Base-by-base conservation (phyloP, 2,113 vertebrate genomes). In the Mormyrus lacerda region DNA sequence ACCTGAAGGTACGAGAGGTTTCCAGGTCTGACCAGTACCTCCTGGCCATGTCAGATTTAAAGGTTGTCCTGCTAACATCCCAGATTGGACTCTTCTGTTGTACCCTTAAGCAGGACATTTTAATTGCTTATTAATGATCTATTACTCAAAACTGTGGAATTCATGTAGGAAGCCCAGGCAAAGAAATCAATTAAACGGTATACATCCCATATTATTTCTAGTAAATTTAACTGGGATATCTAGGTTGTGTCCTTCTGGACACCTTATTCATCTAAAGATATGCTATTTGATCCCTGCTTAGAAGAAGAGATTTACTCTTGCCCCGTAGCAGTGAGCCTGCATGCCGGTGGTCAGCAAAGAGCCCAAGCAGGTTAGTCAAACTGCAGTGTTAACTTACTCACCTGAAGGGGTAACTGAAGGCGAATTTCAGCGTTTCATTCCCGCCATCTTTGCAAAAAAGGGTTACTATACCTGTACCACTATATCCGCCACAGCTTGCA, bases 371-470 rank as follows among this genome's bases (percentile, higher is more conserved):
- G 10, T 27, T 31, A 69, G 19, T 4, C 82, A 84, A 47, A 84
- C 15, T 83, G 39, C 79, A 83, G 4, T 11, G 19, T 24, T 24
- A 24, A 47, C 7, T n/a, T 21, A 88, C 91, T 96, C 91, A 98
- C 98, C 97, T 97, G 94, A 99, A 99, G 1, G 98, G 98, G 92
- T 99, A 99, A 58, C 93, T 91, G 91, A 98, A 98, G 89, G 85
- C 61, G 91, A 96, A 97, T 51, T 88, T 91, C 88, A 97, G 55
- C 0, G 96, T 97, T 90, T 95, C 92, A 47, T 97, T 97, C 0
- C 53, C 91, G 39, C 76, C 84, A 24, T 82, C 65, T 1, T 91
- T 55, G 17, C 98, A 99, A 89, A 92, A 92, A 83, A 98, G 87
- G 1, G 94, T 91, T 88, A 99, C 5, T n/a, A 95, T 91, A 90